Base-by-base conservation (phyloP, 2,888 invertebrate genomes). In the Bimastos eiseni region DNA sequence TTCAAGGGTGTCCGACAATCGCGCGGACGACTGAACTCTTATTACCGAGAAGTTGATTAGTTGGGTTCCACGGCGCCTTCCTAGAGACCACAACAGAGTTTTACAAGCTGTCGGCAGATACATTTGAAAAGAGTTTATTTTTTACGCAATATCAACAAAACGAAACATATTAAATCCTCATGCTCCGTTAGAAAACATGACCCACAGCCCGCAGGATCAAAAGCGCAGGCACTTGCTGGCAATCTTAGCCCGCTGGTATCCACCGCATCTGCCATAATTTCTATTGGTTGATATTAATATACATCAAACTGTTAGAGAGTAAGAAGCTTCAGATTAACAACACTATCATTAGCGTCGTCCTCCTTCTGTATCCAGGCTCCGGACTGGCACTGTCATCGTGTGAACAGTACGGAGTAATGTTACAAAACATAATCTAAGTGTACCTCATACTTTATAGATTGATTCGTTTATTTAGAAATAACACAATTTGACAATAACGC, bases 61-160 rank as follows among this genome's bases (percentile, higher is more conserved):
- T 24, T 86, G 6, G 8, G 37, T 86, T 86, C 86, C 86, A 86
- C 36, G 86, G 24, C 37, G 36, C 24, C 86, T 86, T 86, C 86
- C 86, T 6, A 37, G 36, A 37, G 86, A 86, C 34, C 34, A 30
- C 34, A 86, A 24, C 24, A 86, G n/a, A 36, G 30, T 36, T 37
- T 86, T 86, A 37, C 86, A 86, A 36, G 37, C 86, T 21, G 86
- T 34, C 86, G 86, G 86, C 11, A 86, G 34, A 36, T 11, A 86
- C 86, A 86, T 86, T 37, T 15, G 8, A 34, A 34, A 34, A 36
- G n/a, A 34, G 37, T 34, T 24, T 19, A 8, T 70, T 70, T n/a
- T 49, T 70, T n/a, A 70, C 70, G 70, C 70, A 70, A 70, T n/a
- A 70, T 70, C 70, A 70, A 70, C 30, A 70, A 70, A 70, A 70